phyloP scores from a whole-genome alignment of 2,797 vertebrate species.

The Lithobates sylvaticus region DNA sequence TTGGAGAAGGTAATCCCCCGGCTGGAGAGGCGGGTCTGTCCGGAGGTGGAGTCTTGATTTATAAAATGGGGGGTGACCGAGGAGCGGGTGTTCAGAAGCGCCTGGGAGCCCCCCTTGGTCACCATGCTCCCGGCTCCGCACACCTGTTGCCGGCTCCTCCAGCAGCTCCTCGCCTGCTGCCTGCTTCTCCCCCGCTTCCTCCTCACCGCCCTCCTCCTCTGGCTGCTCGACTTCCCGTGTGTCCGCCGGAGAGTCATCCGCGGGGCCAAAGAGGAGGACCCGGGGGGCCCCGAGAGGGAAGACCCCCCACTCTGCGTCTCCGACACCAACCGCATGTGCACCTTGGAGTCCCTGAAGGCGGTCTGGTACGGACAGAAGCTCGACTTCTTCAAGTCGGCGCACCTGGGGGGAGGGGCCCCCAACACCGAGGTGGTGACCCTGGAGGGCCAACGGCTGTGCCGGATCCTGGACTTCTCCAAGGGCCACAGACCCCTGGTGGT shows the following conservation, averaged over 20 bases:
- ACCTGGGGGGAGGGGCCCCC: conserved; percentile 87
- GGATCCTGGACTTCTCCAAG: conserved; percentile 89
- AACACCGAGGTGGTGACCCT: conserved; percentile 94
- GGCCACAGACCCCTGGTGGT: conserved; percentile 91
- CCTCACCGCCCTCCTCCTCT: conserved; percentile 91
- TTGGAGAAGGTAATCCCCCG: conserved; percentile 89
- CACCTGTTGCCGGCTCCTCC: conserved; percentile 85
- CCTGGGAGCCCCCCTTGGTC: conserved; percentile 69
- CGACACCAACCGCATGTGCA: conserved; percentile 95
- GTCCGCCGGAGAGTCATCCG: conserved; percentile 90
- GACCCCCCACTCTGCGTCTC: conserved; percentile 95
- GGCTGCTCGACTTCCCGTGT: conserved; percentile 96
- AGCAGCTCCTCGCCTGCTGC: conserved; percentile 89
- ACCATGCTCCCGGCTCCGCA: conserved; percentile 86
- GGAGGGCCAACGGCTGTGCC: conserved; percentile 79
- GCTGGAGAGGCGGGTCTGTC: conserved; percentile 89
- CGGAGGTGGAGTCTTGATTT: conserved; percentile 94
- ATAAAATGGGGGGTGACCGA: conserved; percentile 90
- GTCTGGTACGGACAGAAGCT: conserved; percentile 98
- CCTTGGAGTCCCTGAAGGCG: conserved; percentile 91
- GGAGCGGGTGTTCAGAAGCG: conserved; percentile 76
- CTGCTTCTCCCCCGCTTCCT: conserved; percentile 96
- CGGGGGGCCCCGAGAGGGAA: conserved; percentile 76
- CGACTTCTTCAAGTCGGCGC: conserved; percentile 95
- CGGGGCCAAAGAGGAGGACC: conserved; percentile 69